Conservation (phyloP, 2,113 vertebrate genomes). For the Rhinoderma darwinii region DNA sequence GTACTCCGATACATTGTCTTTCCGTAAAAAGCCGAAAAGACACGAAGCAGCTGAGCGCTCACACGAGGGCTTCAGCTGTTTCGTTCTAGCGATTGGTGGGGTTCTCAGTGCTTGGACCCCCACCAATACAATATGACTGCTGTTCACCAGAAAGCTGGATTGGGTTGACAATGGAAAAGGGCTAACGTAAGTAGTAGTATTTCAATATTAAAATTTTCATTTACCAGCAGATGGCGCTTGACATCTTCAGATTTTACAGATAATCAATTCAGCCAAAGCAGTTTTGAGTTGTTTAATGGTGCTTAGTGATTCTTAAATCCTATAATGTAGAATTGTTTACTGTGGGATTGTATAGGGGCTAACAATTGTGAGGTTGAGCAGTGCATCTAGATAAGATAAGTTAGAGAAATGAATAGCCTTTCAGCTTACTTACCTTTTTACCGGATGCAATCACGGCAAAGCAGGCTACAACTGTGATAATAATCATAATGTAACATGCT, state of each 20-base stretch:
- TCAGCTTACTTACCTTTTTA: slow-evolving; percentile 70
- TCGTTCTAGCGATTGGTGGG: no score
- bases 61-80: no score
- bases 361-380: background rate
- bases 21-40: no score
- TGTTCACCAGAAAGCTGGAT: background rate
- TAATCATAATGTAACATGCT: slow-evolving; percentile 80
- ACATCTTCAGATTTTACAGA: slow-evolving; percentile 17
- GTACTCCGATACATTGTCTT: no score
- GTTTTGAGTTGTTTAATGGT: background rate
- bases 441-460: slow-evolving; percentile 75
- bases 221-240: background rate
- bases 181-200: background rate
- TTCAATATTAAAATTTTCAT: background rate
- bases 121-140: no score
- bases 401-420: background rate
- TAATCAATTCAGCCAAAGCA: background rate
- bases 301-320: slow-evolving; percentile 44
- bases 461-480: slow-evolving; percentile 75
- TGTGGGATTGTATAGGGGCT: background rate
- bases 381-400: slow-evolving; percentile 21
- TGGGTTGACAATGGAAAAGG: background rate
- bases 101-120: no score
- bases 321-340: slow-evolving; percentile 40
- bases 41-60: no score